Evolutionary conservation across 1,140 invertebrate genomes (phyloP).

Genomic region (Cydia splendana): DNA sequence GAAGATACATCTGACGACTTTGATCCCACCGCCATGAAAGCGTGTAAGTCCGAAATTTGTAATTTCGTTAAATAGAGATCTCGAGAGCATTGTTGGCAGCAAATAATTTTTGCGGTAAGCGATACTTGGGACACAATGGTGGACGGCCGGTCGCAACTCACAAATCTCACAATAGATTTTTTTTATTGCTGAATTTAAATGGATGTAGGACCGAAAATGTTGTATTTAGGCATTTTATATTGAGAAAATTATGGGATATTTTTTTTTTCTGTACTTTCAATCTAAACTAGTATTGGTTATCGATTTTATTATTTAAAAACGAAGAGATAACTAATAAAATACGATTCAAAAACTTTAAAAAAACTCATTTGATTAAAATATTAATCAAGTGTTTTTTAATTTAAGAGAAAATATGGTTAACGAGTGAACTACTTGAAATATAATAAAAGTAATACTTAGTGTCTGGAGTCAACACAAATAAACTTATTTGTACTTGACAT

Average conservation of each 20-base stretch:
- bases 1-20: constrained; percentile 18
- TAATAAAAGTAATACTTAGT: background rate
- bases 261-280: background rate
- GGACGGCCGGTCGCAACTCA: constrained; percentile 44
- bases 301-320: background rate
- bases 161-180: constrained; percentile 20
- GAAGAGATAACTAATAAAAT: background rate
- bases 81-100: constrained; percentile 54
- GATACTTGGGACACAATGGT: constrained; percentile 64
- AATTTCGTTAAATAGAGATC: constrained; percentile 74
- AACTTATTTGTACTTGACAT: constrained; percentile 45
- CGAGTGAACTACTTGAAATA: background rate
- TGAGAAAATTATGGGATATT: background rate
- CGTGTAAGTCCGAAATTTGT: constrained; percentile 54
- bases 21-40: constrained; percentile 36
- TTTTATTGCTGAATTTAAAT: constrained; percentile 6
- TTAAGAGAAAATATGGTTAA: too few relatives aligned
- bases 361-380: background rate
- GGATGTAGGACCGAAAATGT: constrained; percentile 1
- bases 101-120: constrained; percentile 74
- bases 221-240: background rate
- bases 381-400: background rate
- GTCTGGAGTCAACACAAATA: constrained; percentile 28
- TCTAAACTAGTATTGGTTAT: background rate
- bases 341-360: background rate